Conservation (phyloP, 1,140 invertebrate genomes). For the Kradibia gibbosae region DNA sequence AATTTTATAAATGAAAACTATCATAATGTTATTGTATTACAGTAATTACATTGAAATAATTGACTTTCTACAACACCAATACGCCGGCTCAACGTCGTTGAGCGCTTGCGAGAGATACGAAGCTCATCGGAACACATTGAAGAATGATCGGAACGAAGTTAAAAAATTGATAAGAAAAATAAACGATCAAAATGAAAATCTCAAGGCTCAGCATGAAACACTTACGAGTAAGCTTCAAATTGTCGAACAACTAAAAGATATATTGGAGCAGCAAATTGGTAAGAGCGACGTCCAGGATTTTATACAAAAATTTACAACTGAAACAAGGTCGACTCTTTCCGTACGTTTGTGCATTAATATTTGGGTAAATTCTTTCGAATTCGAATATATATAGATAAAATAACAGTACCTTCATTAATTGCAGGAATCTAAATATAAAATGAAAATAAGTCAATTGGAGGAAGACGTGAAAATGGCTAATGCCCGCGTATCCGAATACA, state of each 20-base stretch:
- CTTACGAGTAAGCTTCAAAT: constrained; percentile 60
- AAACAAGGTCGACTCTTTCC: constrained; percentile 58
- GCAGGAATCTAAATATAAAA: constrained; percentile 62
- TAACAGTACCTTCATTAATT: constrained; percentile 19
- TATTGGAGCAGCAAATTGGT: constrained; percentile 65
- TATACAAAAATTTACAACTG: constrained; percentile 61
- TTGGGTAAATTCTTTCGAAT: too few species aligned
- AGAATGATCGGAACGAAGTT: constrained; percentile 57
- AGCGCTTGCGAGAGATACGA: constrained; percentile 61
- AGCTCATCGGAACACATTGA: constrained; percentile 54
- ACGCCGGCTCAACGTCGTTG: constrained; percentile 61
- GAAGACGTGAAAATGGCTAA: constrained; percentile 58
- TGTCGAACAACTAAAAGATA: constrained; percentile 64
- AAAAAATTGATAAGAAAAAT: constrained; percentile 60
- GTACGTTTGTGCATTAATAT: constrained; percentile 53
- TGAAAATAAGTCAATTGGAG: constrained; percentile 60
- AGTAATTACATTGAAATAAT: constrained; percentile 60
- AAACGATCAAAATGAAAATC: constrained; percentile 54
- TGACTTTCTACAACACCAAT: constrained; percentile 62
- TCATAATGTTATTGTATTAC: constrained; percentile 7
- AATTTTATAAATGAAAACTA: too few species aligned
- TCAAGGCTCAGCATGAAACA: constrained; percentile 58
- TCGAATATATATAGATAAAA: background rate
- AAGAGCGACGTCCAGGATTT: constrained; percentile 57
- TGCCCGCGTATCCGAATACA: constrained; percentile 56